Percentiles rank a stretch among this genome's conserved stretches.
These are phyloP conservation scores for Ceriagrion tenellum DNA, from an alignment of 2,888 invertebrate genomes.

Conservation along the genomic window DNA sequence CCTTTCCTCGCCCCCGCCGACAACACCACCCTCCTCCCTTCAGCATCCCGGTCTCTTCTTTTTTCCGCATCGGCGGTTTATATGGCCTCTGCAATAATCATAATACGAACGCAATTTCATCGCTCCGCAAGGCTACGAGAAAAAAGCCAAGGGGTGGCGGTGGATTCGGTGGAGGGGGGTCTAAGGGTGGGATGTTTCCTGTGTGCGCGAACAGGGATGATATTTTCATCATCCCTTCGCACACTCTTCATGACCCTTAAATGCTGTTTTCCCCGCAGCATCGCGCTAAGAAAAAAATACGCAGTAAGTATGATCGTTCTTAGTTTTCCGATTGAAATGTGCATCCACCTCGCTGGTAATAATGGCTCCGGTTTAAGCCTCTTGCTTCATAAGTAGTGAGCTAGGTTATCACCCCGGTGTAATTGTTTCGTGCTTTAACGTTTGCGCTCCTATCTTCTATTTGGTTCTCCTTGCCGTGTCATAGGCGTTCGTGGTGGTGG, in stretches of 20 bases:
- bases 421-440: slow-evolving; percentile 14
- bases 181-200: slow-evolving; percentile 25
- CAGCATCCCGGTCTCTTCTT: background rate
- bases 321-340: slow-evolving; percentile 33
- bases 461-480: background rate
- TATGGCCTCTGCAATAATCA: slow-evolving; percentile 63
- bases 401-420: background rate
- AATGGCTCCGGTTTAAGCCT: background rate
- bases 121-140: slow-evolving; percentile 29
- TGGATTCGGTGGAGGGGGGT: background rate
- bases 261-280: background rate
- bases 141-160: background rate
- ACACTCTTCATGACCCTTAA: slow-evolving; percentile 30
- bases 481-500: background rate
- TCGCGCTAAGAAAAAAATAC: background rate
- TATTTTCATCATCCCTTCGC: slow-evolving; percentile 11
- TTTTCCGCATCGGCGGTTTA: slow-evolving; percentile 60
- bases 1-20: background rate
- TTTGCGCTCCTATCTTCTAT: background rate
- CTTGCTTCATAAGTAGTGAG: slow-evolving; percentile 24
- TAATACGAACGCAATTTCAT: slow-evolving; percentile 64
- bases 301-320: background rate
- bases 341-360: background rate
- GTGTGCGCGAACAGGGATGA: background rate
- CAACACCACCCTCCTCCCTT: background rate